Base-by-base conservation (phyloP, 37 sponge, comb jelly and placozoan genomes). In the Beroe forskalii region DNA sequence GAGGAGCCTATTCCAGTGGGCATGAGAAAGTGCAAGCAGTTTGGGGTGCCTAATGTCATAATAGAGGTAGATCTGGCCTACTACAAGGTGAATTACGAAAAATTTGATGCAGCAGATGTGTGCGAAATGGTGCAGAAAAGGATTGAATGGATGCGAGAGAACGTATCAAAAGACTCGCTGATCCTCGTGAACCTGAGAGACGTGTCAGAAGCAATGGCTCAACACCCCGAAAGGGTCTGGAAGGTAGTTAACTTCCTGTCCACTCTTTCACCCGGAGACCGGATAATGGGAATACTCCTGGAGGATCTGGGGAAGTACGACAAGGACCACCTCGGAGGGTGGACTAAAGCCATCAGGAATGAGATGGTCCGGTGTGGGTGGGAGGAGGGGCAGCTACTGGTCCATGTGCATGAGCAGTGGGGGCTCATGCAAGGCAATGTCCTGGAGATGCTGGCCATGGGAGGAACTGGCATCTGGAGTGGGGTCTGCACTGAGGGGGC, bases 401-500 rank as follows among this genome's bases (percentile, higher is more conserved):
- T 90, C 32, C 92, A 92, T 67, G 90, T 92, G 24, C 92, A 92
- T 63, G 76, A 92, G 67, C 61, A 90, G 43, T 92, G 75, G 90
- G 92, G 67, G 0, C 76, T 92, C 17, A 55, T 25, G 19, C 67
- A 83, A n/a, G 89, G 48, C 0, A 90, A 25, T 0, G 64, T 62
- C 20, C 90, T 92, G 62, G 90, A 66, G 36, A 90, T 90, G 44
- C 69, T 92, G 3, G 44, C 43, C 60, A 55, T 62, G 32, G 92
- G 92, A 20, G 92, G 90, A 14, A 48, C 90, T 61, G 92, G 92
- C 24, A 90, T 92, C 38, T 92, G 92, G 92, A 90, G 90, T 24
- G 61, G 90, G 42, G 31, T 92, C 9, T 92, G 92, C 76, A 40
- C 62, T 30, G 92, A 92, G 24, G 92, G 92, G 39, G 92, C 92